phyloP scores from a whole-genome alignment of 2,797 vertebrate species.

The Morelia viridis region DNA sequence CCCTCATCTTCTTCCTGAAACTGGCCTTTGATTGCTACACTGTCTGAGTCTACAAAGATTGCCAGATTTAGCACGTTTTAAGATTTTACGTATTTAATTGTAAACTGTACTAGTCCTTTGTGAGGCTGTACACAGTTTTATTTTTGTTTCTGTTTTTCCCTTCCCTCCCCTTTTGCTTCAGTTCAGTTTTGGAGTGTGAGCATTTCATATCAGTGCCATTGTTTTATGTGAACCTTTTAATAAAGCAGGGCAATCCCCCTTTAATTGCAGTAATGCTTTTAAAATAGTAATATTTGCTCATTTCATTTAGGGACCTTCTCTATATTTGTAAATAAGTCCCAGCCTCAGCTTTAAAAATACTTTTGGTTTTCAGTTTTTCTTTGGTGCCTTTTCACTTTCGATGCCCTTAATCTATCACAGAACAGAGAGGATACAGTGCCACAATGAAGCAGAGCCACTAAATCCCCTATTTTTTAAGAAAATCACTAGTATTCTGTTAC shows the following conservation, averaged over 20 bases:
- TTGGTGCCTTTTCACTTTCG: slow-evolving; percentile 90
- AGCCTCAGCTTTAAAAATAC: slow-evolving; percentile 71
- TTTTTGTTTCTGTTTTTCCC: slow-evolving; percentile 44
- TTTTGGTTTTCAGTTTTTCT: slow-evolving; percentile 78
- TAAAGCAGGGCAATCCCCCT: slow-evolving; percentile 62
- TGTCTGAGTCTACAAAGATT: slow-evolving; percentile 45
- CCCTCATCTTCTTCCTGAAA: slow-evolving; percentile 75
- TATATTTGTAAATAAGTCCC: slow-evolving; percentile 73
- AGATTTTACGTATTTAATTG: slow-evolving; percentile 83
- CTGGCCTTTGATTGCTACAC: slow-evolving; percentile 47
- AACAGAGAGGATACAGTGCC: slow-evolving; percentile 81
- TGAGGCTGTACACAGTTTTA: slow-evolving; percentile 79
- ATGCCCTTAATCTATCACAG: slow-evolving; percentile 83
- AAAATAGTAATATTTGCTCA: slow-evolving; percentile 68
- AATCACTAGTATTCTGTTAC: slow-evolving; percentile 80
- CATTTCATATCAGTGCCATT: slow-evolving; percentile 67
- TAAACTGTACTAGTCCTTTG: slow-evolving; percentile 82
- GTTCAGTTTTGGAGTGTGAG: slow-evolving; percentile 60
- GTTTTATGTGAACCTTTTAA: slow-evolving; percentile 68
- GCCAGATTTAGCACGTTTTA: slow-evolving; percentile 76
- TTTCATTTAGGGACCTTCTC: slow-evolving; percentile 67
- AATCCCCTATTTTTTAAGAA: slow-evolving; percentile 82
- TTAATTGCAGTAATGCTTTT: slow-evolving; percentile 62
- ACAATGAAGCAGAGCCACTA: slow-evolving; percentile 84
- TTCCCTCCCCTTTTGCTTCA: slow-evolving; percentile 59